Percentiles rank a stretch among this genome's conserved stretches.
Evolutionary conservation across 2,888 invertebrate genomes (phyloP).

Genomic region (Geotrupes spiniger): DNA sequence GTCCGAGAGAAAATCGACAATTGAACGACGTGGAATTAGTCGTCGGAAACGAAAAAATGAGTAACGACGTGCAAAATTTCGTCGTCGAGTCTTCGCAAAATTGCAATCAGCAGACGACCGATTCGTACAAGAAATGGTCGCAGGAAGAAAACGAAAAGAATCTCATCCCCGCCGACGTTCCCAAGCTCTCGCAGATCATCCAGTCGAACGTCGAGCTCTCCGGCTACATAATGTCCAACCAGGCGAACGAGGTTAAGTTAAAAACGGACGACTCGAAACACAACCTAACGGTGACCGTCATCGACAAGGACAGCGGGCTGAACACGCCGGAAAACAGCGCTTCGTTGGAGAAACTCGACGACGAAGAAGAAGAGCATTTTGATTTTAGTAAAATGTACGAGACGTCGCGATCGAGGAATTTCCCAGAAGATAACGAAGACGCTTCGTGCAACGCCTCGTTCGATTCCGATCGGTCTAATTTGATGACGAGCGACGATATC

Average conservation of each 20-base stretch:
- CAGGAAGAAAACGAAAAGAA: slow-evolving; percentile 7
- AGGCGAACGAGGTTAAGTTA: slow-evolving; percentile 18
- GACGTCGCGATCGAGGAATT: too few relatives aligned
- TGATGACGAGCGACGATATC: not conserved
- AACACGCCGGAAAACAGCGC: slow-evolving; percentile 21
- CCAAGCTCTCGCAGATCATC: slow-evolving; percentile 40
- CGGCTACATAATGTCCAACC: slow-evolving; percentile 38
- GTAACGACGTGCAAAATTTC: too few relatives aligned
- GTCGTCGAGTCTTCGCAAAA: too few relatives aligned
- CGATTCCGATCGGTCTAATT: slow-evolving; percentile 17
- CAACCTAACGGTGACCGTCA: slow-evolving; percentile 4
- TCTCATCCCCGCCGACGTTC: slow-evolving; percentile 30
- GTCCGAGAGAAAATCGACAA: too few relatives aligned
- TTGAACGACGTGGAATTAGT: too few relatives aligned
- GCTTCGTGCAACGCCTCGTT: slow-evolving; percentile 11
- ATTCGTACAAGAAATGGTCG: slow-evolving; percentile 4
- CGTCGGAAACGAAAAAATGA: too few relatives aligned
- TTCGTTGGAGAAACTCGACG: slow-evolving; percentile 17
- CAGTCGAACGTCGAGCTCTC: slow-evolving; percentile 40
- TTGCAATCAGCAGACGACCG: too few relatives aligned
- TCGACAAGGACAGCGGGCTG: slow-evolving; percentile 19
- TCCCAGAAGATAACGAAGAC: slow-evolving; percentile 6
- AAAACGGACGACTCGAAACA: slow-evolving; percentile 5
- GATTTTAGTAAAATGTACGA: not conserved
- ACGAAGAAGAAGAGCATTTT: slow-evolving; percentile 19